Evolutionary conservation across 2,888 invertebrate genomes (phyloP), one percentile per base, ranked within the genome.

Genomic region (Sisyra nigra): DNA sequence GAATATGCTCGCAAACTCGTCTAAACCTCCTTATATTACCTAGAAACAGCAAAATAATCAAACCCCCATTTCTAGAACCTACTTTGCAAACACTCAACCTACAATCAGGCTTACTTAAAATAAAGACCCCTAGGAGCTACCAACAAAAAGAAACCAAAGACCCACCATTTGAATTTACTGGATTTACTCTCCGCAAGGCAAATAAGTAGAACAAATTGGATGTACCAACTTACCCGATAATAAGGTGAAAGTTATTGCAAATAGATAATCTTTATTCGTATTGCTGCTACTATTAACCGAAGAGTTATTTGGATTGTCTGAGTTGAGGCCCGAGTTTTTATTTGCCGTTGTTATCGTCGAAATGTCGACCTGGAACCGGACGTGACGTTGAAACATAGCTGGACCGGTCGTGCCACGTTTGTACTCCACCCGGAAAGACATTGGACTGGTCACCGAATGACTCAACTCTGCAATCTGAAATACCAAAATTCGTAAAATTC

Each of bases 381-480:
- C 93, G 64, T 94, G 94, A 51, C 96, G 69, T 56, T 94, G 92
- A 61, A 96, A 94, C 87, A 96, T 91, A 47, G 89, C 89, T 15
- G 92, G 88, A 43, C 91, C 92, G 50, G 92, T 87, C 36, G 87
- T 85, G 14, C 87, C 92, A 40, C 97, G 70, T 59, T 93, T 91
- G 67, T 97, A 98, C 61, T 98, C 97, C 45, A 97, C 96, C 43
- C 92, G 77, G 68, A 98, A 98, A 31, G 94, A 93, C 75, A 93
- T 93, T 40, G 97, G 94, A 48, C 93, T 93, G 24, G 92, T 78
- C n/a, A 98, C 97, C 57, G 91, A 96, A 68, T 98, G 98, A 38
- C 89, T 91, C 54, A 94, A 63, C 63, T 94, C 93, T 11, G 92
- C 86, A 75, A 94, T 92, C 92, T 92, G 65, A 3, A 65, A 64